Base-by-base conservation (phyloP, 1,140 invertebrate species). In the Plutomurus gul region DNA sequence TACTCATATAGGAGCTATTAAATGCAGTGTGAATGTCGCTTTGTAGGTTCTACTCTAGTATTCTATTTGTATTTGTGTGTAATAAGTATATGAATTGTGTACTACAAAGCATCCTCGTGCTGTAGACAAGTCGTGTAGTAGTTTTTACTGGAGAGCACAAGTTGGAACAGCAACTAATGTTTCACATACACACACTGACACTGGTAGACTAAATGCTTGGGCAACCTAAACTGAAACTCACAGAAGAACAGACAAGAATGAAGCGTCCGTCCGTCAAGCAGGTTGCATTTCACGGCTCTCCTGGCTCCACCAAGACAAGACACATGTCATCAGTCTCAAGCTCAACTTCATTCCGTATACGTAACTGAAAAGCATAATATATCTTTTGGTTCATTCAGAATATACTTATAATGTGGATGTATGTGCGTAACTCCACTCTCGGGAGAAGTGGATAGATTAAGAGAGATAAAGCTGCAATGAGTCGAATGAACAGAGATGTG, bases 251-350 rank as follows among this genome's bases (percentile, higher is more conserved):
- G 47, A 51, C 47, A 22, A 40, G 36, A 72, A 72, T 39, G 18
- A 39, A 72, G 22, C 70, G 37, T 72, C 70, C 70, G 70, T 72
- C 36, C 70, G 70, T 72, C 70, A 72, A 46, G 39, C 39, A 72
- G 56, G 56, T 33, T 65, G 27, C 27, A 22, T n/a, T 11, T 30
- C 37, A 39, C 33, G 70, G 70, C 70, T 72, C 70, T n/a, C n/a
- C n/a, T 20, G 25, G 70, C 56, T 65, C 27, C 27, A 65, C 30
- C 1, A 36, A 56, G 22, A 27, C 65, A 71, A 72, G 70, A 72
- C 70, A 72, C 70, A 72, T 72, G 70, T 72, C 70, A 72, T 72
- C 70, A 72, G 70, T 72, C 70, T 72, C 70, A 40, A 72, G 18
- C 70, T 43, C 70, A 7, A 43, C 70, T 72, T 72, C 70, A 72